Evolutionary conservation across 2,888 invertebrate genomes (phyloP).

Genomic region (Drosophila atripex): DNA sequence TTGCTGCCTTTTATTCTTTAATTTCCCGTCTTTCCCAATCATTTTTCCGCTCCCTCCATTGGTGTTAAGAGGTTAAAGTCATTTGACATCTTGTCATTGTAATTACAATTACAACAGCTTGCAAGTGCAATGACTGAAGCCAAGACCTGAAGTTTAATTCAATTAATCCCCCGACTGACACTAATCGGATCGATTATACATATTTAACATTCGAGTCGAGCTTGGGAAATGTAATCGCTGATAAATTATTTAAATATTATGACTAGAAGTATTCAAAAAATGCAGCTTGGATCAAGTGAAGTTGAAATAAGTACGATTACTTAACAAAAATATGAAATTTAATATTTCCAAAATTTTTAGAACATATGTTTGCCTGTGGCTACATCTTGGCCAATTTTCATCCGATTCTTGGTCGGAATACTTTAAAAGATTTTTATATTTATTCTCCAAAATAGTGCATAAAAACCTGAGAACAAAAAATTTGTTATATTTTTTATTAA

Average conservation of each 20-base stretch:
- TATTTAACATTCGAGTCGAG: slow-evolving; percentile 15
- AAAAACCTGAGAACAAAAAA: no score
- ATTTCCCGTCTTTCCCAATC: neutral
- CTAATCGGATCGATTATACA: slow-evolving; percentile 42
- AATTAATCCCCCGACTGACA: slow-evolving; percentile 37
- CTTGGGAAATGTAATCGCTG: slow-evolving; percentile 29
- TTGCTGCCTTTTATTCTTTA: slow-evolving; percentile 22
- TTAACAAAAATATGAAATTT: no score
- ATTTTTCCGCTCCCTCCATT: slow-evolving; percentile 27
- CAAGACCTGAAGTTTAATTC: slow-evolving; percentile 35
- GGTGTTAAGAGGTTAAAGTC: slow-evolving; percentile 66
- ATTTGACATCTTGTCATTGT: slow-evolving; percentile 65
- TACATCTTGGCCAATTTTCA: no score
- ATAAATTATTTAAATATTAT: slow-evolving; percentile 20
- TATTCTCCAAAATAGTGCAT: no score
- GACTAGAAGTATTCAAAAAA: slow-evolving; percentile 13
- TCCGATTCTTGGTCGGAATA: no score
- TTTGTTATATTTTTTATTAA: no score
- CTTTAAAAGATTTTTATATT: no score
- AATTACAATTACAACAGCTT: slow-evolving; percentile 48
- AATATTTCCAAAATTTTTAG: no score
- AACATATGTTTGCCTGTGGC: no score
- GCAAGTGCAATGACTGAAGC: slow-evolving; percentile 29
- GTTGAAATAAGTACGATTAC: no score
- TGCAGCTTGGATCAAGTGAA: no score